Conservation (phyloP, 2,797 vertebrate genomes). For the Schizopygopsis pylzovi region DNA sequence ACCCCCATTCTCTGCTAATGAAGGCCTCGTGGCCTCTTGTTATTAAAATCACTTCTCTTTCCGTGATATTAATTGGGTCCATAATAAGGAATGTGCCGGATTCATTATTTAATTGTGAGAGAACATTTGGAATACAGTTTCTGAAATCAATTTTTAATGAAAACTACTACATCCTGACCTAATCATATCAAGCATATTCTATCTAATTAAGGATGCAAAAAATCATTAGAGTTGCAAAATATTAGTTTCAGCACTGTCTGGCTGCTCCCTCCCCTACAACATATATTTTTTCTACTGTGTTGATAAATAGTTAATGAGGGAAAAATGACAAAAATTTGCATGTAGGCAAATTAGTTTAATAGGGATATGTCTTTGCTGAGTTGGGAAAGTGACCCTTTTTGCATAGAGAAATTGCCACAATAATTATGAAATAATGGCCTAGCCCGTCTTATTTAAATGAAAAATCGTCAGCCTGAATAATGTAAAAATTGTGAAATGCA, state of each 20-base stretch:
- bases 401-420: constrained; percentile 84
- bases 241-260: constrained; percentile 97
- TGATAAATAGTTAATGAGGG: constrained; percentile 98
- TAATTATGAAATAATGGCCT: constrained; percentile 86
- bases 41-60: constrained; percentile 96
- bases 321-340: constrained; percentile 99
- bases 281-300: constrained; percentile 83
- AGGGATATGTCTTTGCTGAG: constrained; percentile 89
- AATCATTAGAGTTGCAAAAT: constrained; percentile 99
- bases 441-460: constrained; percentile 84
- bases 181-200: constrained; percentile 99
- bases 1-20: constrained; percentile 81
- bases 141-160: constrained; percentile 99
- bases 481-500: constrained; percentile 91
- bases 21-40: constrained; percentile 92
- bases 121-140: constrained; percentile 98
- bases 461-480: constrained; percentile 85
- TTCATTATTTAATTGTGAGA: constrained; percentile 99
- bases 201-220: constrained; percentile 99
- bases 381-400: constrained; percentile 93
- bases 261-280: constrained; percentile 90
- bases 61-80: constrained; percentile 96
- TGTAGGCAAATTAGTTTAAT: constrained; percentile 97
- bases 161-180: constrained; percentile 99
- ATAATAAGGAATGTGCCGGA: constrained; percentile 94